Evolutionary conservation across 2,113 vertebrate genomes (phyloP), one percentile per base, ranked within the genome.

Genomic region (Buteo buteo): DNA sequence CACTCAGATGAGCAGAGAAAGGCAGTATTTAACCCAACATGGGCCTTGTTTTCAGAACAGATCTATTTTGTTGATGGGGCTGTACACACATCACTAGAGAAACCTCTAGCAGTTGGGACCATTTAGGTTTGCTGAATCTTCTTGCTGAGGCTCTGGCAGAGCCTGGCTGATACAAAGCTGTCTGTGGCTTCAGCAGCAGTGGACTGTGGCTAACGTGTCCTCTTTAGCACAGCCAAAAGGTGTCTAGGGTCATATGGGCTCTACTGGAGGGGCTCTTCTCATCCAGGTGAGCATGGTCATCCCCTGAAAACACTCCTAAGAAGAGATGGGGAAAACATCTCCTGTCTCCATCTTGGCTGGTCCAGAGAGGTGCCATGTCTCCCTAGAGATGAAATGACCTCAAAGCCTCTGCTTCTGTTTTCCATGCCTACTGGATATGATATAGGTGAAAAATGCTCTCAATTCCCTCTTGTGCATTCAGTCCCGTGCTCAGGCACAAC

Each of bases 401-500:
- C 15, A 9, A 58, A 83, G 40, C 14, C 38, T 82, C 57, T 49
- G 73, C 79, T 83, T 22, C 81, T 70, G 44, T 78, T 91, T 79
- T 71, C 44, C 6, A 13, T 24, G 3, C 70, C 1, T 32, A 2
- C 15, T 17, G 36, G 49, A 15, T 49, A 14, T 6, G 9, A 61
- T 54, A 36, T 29, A 44, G 73, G 72, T 16, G 34, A 77, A 80
- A 93, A 94, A 31, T 25, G 0, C 64, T 65, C 86, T 9, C 42
- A 36, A 0, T 34, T 96, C 55, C 36, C 71, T 91, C 74, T 93
- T 78, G 84, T 67, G 87, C 91, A 81, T 95, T 96, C 93, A 95
- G 42, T 66, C 86, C 88, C 73, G 55, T 6, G 90, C 90, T 94
- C 80, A 90, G 86, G 65, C 96, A 96, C 55, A 76, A 26, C 80